These are phyloP conservation scores for Leptinotarsa texana DNA, from an alignment of 1,140 invertebrate genomes.

Conservation along the genomic window DNA sequence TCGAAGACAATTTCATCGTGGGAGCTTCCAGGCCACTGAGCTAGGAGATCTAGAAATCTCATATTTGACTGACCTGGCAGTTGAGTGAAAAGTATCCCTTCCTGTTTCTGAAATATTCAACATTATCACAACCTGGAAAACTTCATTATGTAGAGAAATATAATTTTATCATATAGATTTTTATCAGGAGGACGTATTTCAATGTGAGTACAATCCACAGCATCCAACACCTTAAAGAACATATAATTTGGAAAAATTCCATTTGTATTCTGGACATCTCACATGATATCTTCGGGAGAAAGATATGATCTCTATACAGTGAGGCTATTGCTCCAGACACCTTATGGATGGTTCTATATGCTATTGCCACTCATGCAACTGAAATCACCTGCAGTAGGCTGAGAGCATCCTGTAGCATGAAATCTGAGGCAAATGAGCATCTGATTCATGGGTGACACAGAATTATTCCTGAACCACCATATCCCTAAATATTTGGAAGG, in stretches of 20 bases:
- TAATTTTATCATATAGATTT: not conserved
- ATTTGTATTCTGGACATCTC: slow-evolving; percentile 36
- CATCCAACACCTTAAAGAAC: slow-evolving; percentile 49
- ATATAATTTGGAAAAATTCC: slow-evolving; percentile 42
- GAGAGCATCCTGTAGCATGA: slow-evolving; percentile 21
- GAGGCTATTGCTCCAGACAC: slow-evolving; percentile 12
- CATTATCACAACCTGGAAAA: slow-evolving; percentile 30
- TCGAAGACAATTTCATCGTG: slow-evolving; percentile 53
- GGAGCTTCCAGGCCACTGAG: too few relatives aligned
- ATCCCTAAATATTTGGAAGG: too few relatives aligned
- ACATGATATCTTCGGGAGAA: slow-evolving; percentile 33
- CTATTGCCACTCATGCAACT: slow-evolving; percentile 14
- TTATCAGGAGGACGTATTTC: slow-evolving; percentile 24
- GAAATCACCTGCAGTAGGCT: slow-evolving; percentile 22
- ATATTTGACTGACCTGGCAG: too few relatives aligned
- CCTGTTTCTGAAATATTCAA: slow-evolving; percentile 51
- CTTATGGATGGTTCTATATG: slow-evolving; percentile 15
- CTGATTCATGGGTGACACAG: not conserved
- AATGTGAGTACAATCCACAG: slow-evolving; percentile 51
- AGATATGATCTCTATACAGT: slow-evolving; percentile 26
- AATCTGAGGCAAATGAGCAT: slow-evolving; percentile 14
- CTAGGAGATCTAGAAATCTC: too few relatives aligned
- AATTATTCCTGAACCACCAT: not conserved
- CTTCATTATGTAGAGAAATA: not conserved
- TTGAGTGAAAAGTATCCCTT: too few relatives aligned